A percentile compares a stretch with the other conserved stretches of the same genome.
These are phyloP conservation scores for Drosophila longiperda DNA, from an alignment of 2,888 invertebrate species.

Conservation along the genomic window DNA sequence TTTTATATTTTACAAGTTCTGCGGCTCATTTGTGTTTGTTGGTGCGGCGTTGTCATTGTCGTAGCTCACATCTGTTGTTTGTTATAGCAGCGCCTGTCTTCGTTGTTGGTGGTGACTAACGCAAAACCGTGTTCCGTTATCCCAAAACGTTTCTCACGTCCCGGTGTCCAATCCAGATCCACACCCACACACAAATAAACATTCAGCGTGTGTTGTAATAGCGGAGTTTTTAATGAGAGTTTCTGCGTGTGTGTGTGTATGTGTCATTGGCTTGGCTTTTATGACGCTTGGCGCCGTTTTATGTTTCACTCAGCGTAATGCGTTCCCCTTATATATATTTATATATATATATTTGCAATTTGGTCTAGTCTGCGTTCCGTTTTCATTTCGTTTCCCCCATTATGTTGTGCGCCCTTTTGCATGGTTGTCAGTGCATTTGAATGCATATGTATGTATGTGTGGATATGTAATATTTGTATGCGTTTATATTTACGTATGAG, in stretches of 20 bases:
- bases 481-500: conserved; percentile 5
- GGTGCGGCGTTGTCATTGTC: conserved; percentile 14
- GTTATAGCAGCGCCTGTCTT: conserved; percentile 50
- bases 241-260: conserved; percentile 6
- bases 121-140: conserved; percentile 74
- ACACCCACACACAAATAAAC: conserved; percentile 51
- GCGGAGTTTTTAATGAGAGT: conserved; percentile 30
- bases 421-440: conserved; percentile 31
- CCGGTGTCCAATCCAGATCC: conserved; percentile 43
- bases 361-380: conserved; percentile 64
- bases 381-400: conserved; percentile 64
- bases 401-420: conserved; percentile 42
- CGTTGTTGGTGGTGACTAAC: conserved; percentile 69
- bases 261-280: conserved; percentile 32
- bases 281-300: conserved; percentile 52
- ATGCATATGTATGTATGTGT: conserved; percentile 10
- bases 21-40: conserved; percentile 49
- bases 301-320: conserved; percentile 58
- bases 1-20: conserved; percentile 48
- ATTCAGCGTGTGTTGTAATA: conserved; percentile 48
- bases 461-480: conserved; percentile 2
- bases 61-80: conserved; percentile 61
- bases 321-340: conserved; percentile 47
- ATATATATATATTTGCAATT: conserved; percentile 50
- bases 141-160: conserved; percentile 69